These are phyloP conservation scores for Amphiura filiformis DNA, from an alignment of 35 echinoderm and acorn worm genomes.

Conservation along the genomic window DNA sequence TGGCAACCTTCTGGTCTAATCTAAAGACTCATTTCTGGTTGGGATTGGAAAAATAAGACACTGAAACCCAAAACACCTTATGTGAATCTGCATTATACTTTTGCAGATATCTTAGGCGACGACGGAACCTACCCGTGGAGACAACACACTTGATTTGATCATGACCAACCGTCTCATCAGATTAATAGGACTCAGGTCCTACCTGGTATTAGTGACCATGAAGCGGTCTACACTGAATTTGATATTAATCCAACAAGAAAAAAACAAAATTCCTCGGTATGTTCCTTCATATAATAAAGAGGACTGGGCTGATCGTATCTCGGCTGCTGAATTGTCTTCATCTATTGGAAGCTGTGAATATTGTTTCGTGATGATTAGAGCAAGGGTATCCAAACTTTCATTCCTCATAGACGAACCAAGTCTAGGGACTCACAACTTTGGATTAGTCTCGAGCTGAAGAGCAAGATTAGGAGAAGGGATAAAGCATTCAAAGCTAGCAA, in stretches of 20 bases:
- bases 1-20: too few relatives aligned
- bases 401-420: conserved; percentile 18
- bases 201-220: conserved; percentile 21
- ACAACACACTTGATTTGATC: conserved; percentile 17
- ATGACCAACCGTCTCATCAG: conserved; percentile 1
- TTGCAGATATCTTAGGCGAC: conserved; percentile 10
- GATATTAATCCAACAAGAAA: conserved; percentile 13
- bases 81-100: neutral
- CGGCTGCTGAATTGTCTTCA: neutral
- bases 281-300: neutral
- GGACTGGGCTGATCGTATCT: neutral
- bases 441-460: conserved; percentile 35
- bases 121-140: neutral
- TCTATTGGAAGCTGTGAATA: neutral
- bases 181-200: neutral
- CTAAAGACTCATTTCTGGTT: too few relatives aligned
- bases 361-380: neutral
- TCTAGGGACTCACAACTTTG: conserved; percentile 25
- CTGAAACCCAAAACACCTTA: conserved; percentile 2
- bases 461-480: conserved; percentile 31
- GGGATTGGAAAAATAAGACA: too few relatives aligned
- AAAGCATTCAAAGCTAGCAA: conserved; percentile 30
- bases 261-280: neutral
- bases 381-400: conserved; percentile 1
- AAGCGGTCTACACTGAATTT: conserved; percentile 8